These are phyloP conservation scores for Gymnocephalus cernua DNA, from an alignment of 2,113 vertebrate species.

Conservation along the genomic window DNA sequence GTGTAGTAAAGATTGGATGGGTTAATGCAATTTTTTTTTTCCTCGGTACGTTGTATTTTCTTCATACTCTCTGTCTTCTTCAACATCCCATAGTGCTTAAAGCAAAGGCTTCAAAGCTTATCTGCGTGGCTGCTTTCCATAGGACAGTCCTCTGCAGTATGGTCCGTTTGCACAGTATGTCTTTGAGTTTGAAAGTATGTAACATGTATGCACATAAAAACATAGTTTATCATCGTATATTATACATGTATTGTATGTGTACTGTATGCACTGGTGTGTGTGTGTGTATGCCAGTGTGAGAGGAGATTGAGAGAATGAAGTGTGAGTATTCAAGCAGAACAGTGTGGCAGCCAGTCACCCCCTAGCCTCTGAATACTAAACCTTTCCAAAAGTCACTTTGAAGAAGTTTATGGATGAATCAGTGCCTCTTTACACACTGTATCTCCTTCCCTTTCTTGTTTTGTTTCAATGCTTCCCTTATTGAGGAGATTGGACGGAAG, in stretches of 20 bases:
- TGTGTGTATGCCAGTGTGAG: constrained; percentile 16
- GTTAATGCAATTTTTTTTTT: constrained; percentile 60
- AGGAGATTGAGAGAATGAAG: constrained; percentile 38
- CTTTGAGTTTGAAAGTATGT: constrained; percentile 7
- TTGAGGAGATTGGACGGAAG: constrained; percentile 64
- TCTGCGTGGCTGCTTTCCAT: constrained; percentile 30
- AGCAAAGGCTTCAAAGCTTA: constrained; percentile 30
- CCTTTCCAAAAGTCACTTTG: constrained; percentile 61
- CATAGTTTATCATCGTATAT: not conserved
- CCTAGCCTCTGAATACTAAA: constrained; percentile 58
- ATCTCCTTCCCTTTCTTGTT: constrained; percentile 26
- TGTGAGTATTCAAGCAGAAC: constrained; percentile 55
- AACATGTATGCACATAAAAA: constrained; percentile 14
- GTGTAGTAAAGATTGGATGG: constrained; percentile 67
- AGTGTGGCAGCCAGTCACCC: constrained; percentile 55
- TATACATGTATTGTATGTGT: constrained; percentile 7
- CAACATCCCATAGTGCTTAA: constrained; percentile 43
- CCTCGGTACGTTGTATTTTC: constrained; percentile 39
- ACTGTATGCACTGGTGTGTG: constrained; percentile 6
- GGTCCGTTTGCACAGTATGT: not conserved
- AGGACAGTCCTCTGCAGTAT: constrained; percentile 17
- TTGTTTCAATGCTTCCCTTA: constrained; percentile 46
- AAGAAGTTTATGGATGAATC: constrained; percentile 70
- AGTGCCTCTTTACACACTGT: constrained; percentile 34
- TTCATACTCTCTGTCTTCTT: constrained; percentile 27